Conservation (phyloP, 2,888 invertebrate genomes). For the Campopleginae sp. region DNA sequence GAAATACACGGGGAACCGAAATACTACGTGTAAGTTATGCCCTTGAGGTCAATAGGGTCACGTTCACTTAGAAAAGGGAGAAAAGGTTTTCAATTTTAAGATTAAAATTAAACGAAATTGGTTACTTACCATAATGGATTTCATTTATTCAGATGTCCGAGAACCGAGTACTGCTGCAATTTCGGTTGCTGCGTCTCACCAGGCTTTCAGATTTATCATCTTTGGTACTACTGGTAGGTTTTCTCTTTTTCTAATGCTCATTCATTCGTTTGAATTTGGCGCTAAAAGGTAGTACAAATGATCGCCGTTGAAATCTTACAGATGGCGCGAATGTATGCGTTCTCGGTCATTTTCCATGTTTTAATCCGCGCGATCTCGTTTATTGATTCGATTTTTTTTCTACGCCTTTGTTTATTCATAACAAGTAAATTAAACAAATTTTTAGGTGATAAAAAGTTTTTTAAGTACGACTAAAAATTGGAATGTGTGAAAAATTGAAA, state of each 20-base stretch:
- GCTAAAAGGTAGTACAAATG: conserved; percentile 1
- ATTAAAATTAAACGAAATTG: not conserved
- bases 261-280: not conserved
- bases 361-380: not conserved
- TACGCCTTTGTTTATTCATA: too few species aligned
- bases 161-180: conserved; percentile 86
- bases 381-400: too few species aligned
- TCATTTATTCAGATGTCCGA: conserved; percentile 81
- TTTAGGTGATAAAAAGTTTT: too few species aligned
- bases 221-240: conserved; percentile 86
- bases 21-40: conserved; percentile 83
- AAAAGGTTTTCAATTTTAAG: not conserved
- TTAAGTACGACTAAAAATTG: too few species aligned
- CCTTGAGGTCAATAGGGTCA: not conserved
- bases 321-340: conserved; percentile 1
- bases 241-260: not conserved
- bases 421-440: too few species aligned
- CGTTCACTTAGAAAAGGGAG: too few species aligned
- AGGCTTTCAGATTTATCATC: conserved; percentile 85
- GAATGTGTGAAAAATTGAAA: too few species aligned
- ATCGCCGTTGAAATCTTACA: conserved; percentile 5
- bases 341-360: conserved; percentile 21
- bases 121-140: not conserved
- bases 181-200: conserved; percentile 86
- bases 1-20: conserved; percentile 84